Evolutionary conservation across 2,888 invertebrate genomes (phyloP).

Genomic region (Volucella zonaria): DNA sequence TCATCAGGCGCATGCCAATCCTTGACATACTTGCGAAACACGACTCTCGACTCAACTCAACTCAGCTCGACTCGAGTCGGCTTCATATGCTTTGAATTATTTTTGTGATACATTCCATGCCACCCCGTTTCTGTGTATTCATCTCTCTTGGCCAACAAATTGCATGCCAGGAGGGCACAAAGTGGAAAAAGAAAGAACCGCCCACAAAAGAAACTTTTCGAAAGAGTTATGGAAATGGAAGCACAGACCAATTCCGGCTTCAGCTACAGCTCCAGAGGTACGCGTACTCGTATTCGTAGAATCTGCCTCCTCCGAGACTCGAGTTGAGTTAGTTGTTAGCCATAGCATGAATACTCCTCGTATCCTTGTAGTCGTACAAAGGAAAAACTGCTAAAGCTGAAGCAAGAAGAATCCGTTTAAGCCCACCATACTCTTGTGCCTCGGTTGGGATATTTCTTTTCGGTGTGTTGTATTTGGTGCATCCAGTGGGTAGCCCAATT

Average conservation of each 20-base stretch:
- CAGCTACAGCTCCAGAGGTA: constrained; percentile 1
- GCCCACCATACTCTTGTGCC: not conserved
- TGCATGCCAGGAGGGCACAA: constrained; percentile 24
- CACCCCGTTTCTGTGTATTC: constrained; percentile 12
- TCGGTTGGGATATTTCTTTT: constrained; percentile 23
- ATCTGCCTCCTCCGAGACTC: constrained; percentile 12
- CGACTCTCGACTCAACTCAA: no score
- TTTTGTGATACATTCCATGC: constrained; percentile 35
- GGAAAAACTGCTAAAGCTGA: constrained; percentile 32
- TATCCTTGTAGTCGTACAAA: not conserved
- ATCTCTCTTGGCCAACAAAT: constrained; percentile 49
- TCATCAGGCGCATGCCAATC: constrained; percentile 53
- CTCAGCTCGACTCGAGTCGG: constrained; percentile 21
- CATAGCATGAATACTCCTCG: constrained; percentile 14
- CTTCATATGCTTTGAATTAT: constrained; percentile 49
- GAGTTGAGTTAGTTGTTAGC: constrained; percentile 51
- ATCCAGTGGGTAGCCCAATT: constrained; percentile 12
- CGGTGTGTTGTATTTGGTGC: constrained; percentile 21
- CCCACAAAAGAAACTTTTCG: constrained; percentile 38
- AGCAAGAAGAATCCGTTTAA: constrained; percentile 45
- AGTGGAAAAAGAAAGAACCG: not conserved
- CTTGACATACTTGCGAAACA: constrained; percentile 57
- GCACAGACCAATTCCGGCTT: constrained; percentile 20
- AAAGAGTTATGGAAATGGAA: constrained; percentile 55
- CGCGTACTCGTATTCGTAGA: not conserved